Base-by-base conservation (phyloP, 2,797 vertebrate genomes). In the Chelidonichthys spinosus region DNA sequence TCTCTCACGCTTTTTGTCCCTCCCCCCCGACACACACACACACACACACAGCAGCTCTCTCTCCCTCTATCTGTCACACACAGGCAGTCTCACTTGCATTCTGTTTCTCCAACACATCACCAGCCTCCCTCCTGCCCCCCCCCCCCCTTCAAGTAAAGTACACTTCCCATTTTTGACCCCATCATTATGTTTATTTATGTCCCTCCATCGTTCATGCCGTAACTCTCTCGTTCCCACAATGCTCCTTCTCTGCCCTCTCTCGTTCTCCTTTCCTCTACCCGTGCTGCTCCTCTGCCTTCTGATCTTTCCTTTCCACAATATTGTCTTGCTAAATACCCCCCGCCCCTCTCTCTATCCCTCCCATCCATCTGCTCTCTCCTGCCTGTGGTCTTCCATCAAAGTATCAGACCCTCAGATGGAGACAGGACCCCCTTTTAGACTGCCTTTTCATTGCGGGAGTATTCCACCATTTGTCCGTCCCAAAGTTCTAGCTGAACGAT, bases 141-240 rank as follows among this genome's bases (percentile, higher is more conserved):
- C 54, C 49, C 52, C 72, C 46, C 47, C 44, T 55, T 66, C 43
- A 62, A 49, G 60, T 63, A 64, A 71, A 64, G 58, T 53, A 50
- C 65, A 68, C 53, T 53, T 68, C 43, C 62, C 32, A 15, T 63
- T 74, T 87, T 81, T 82, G 63, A 84, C 69, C 79, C 54, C 47
- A 67, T 89, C 76, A 76, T 84, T 87, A 79, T 39, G 44, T 66
- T 79, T 78, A 79, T 81, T 69, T 73, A 72, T 78, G 74, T 63
- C 63, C 63, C 63, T 54, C 69, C 50, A 43, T 71, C 33, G 1
- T 49, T 78, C 40, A 66, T 67, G 46, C 55, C 33, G 54, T 74
- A 69, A 67, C 49, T 72, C 50, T 63, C 40, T 62, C 50, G n/a
- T 70, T 63, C 63, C 46, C 37, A 11, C 60, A 18, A 39, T 15